Conservation (phyloP, 2,113 vertebrate genomes). For the Bos indicus region DNA sequence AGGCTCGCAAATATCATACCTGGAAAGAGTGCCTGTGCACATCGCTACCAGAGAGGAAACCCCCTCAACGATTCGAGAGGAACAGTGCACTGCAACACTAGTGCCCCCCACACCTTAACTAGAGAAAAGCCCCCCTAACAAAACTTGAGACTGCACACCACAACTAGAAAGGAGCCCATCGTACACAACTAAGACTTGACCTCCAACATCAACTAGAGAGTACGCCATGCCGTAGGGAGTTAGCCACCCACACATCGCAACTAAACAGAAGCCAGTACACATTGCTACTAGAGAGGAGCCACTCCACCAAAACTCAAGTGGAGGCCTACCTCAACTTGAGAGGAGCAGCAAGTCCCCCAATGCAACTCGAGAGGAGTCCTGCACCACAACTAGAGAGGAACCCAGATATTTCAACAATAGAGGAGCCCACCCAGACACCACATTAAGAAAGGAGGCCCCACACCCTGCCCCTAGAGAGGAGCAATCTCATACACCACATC, state of each 20-base stretch:
- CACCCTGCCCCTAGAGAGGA: background rate
- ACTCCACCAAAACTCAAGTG: no score
- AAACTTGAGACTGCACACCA: background rate
- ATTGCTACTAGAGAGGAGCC: background rate
- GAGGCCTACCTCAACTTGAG: no score
- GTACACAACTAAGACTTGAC: background rate
- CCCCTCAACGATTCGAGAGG: background rate
- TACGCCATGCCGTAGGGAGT: background rate
- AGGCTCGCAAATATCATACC: accelerated
- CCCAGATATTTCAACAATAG: no score
- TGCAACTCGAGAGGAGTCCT: no score
- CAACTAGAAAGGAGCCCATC: background rate
- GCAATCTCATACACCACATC: background rate
- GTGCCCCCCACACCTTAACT: background rate
- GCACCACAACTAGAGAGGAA: no score
- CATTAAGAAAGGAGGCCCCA: background rate
- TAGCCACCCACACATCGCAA: background rate
- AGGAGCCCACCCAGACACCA: background rate
- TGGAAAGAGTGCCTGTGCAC: background rate
- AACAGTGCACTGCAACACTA: background rate
- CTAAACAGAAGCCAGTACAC: background rate
- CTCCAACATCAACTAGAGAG: background rate
- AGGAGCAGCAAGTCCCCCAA: no score
- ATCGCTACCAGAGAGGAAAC: background rate
- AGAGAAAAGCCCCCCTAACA: background rate